A percentile compares a stretch with the other conserved stretches of the same genome.
Evolutionary conservation across 2,797 vertebrate genomes (phyloP).

Genomic region (Epinephelus malabaricus): DNA sequence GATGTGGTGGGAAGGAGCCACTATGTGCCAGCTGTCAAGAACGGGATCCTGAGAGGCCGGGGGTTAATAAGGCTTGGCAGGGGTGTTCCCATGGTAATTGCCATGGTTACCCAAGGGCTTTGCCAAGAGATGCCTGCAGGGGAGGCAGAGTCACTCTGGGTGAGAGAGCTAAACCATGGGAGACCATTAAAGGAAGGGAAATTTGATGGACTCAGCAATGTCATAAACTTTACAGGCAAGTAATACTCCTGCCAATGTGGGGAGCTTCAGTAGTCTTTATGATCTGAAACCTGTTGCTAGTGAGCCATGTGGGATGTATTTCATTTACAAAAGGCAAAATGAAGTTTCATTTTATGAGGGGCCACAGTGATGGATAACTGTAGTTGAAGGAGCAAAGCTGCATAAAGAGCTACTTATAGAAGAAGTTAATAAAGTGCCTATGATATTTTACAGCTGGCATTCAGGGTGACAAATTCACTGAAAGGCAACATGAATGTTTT

Average conservation of each 20-base stretch:
- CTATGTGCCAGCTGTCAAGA: constrained; percentile 72
- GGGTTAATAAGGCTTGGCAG: constrained; percentile 75
- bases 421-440: constrained; percentile 36
- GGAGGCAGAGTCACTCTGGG: constrained; percentile 32
- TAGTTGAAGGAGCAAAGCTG: constrained; percentile 37
- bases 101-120: constrained; percentile 62
- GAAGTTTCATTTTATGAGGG: constrained; percentile 40
- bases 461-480: constrained; percentile 1
- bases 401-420: constrained; percentile 37
- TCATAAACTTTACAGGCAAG: constrained; percentile 64
- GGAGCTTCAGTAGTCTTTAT: constrained; percentile 35
- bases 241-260: constrained; percentile 40
- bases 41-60: constrained; percentile 44
- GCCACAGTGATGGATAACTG: constrained; percentile 48
- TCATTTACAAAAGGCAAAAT: constrained; percentile 59
- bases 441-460: constrained; percentile 41
- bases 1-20: constrained; percentile 57
- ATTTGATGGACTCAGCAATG: constrained; percentile 42
- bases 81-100: constrained; percentile 65
- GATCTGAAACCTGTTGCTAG: constrained; percentile 51
- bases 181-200: constrained; percentile 13
- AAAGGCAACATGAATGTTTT: constrained; percentile 21
- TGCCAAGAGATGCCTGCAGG: constrained; percentile 48
- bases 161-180: constrained; percentile 21
- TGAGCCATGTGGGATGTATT: constrained; percentile 45